phyloP scores from a whole-genome alignment of 2,113 vertebrate genomes.

The Trematocara zebra region DNA sequence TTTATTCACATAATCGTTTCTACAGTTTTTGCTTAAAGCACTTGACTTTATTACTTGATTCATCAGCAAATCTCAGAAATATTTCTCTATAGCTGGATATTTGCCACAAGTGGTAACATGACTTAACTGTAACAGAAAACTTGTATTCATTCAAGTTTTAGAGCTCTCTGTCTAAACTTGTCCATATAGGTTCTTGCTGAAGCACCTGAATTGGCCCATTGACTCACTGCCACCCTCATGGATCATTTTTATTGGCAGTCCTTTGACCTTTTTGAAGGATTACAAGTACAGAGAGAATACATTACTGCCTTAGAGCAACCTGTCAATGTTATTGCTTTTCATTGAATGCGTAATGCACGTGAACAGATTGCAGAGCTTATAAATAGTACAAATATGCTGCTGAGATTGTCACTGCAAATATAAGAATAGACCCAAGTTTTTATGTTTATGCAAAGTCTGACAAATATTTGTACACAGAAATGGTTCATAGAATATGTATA shows the following conservation, averaged over 20 bases:
- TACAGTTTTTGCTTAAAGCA: not conserved
- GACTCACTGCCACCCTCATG: not conserved
- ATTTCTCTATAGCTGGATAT: not conserved
- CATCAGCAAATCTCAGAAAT: not conserved
- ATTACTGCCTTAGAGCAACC: not conserved
- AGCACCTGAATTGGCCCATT: not conserved
- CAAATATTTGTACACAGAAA: not conserved
- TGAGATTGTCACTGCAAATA: not conserved
- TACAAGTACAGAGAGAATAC: not conserved
- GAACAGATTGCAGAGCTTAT: not conserved
- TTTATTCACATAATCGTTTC: not conserved
- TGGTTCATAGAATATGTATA: not conserved
- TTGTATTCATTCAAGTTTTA: not conserved
- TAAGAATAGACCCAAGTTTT: not conserved
- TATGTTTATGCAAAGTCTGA: not conserved
- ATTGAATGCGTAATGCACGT: not conserved
- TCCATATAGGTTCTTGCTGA: not conserved
- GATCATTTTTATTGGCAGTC: not conserved
- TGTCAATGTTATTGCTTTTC: not conserved
- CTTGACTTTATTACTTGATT: not conserved
- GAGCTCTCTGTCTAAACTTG: not conserved
- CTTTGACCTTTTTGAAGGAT: not conserved
- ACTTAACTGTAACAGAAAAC: not conserved
- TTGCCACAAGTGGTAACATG: not conserved
- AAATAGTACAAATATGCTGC: not conserved